Evolutionary conservation across 1,140 invertebrate genomes (phyloP).

Genomic region (Drosophila santomea): DNA sequence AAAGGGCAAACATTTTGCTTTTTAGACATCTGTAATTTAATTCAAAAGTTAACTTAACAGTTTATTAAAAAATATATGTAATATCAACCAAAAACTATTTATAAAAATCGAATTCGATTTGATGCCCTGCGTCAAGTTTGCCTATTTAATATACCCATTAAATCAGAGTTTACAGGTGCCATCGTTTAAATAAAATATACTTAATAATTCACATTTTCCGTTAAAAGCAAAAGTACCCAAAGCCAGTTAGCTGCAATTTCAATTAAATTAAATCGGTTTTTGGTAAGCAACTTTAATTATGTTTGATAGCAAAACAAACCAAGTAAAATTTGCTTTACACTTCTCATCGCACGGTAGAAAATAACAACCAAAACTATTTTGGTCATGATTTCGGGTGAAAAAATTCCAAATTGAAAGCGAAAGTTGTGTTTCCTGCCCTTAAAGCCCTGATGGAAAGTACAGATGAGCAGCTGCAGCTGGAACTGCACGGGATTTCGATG

Average conservation of each 20-base stretch:
- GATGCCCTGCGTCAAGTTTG: no score
- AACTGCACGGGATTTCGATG: background rate
- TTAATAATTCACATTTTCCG: constrained; percentile 5
- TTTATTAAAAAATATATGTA: no score
- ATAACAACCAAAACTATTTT: background rate
- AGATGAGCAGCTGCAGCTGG: constrained; percentile 4
- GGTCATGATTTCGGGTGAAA: background rate
- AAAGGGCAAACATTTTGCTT: no score
- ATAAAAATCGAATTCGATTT: no score
- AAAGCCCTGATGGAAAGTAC: constrained; percentile 7
- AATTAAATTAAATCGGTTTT: constrained; percentile 18
- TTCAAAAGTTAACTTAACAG: no score
- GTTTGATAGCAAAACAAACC: background rate
- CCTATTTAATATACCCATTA: background rate
- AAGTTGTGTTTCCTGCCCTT: background rate
- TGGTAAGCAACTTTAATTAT: constrained; percentile 2
- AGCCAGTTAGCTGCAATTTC: constrained; percentile 7
- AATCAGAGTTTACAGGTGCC: background rate
- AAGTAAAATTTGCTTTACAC: constrained; percentile 12
- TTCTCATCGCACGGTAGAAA: background rate
- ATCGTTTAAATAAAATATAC: background rate
- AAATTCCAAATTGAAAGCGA: constrained; percentile 1
- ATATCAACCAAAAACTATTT: no score
- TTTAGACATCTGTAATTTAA: no score
- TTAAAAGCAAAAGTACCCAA: constrained; percentile 18